Evolutionary conservation across 2,113 vertebrate species (phyloP).

Genomic region (Lepisosteus oculatus): DNA sequence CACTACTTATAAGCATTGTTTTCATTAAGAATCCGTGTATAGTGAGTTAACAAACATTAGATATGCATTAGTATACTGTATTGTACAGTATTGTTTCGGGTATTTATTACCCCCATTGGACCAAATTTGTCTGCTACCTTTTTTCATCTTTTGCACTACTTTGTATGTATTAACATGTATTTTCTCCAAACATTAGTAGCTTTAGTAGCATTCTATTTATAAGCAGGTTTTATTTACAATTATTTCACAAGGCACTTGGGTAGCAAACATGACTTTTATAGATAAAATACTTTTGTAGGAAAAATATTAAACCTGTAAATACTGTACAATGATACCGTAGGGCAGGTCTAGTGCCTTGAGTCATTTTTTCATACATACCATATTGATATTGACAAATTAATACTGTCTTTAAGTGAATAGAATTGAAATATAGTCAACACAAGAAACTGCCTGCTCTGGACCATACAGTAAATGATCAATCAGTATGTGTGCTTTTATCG

Average conservation of each 20-base stretch:
- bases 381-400: too few species aligned
- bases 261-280: slow-evolving; percentile 30
- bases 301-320: slow-evolving; percentile 41
- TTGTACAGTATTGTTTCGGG: slow-evolving; percentile 38
- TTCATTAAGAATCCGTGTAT: slow-evolving; percentile 14
- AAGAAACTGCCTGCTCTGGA: slow-evolving; percentile 14
- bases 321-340: slow-evolving; percentile 40
- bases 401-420: slow-evolving; percentile 5
- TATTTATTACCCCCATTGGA: slow-evolving; percentile 31
- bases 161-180: slow-evolving; percentile 11
- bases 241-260: slow-evolving; percentile 52
- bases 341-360: slow-evolving; percentile 22
- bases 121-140: slow-evolving; percentile 45
- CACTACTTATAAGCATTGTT: slow-evolving; percentile 30
- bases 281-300: slow-evolving; percentile 17
- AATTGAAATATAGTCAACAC: slow-evolving; percentile 11
- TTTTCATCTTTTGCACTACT: slow-evolving; percentile 50
- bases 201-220: slow-evolving; percentile 39
- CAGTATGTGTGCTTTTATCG: neutral
- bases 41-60: neutral
- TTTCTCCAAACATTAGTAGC: slow-evolving; percentile 28
- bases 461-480: slow-evolving; percentile 8
- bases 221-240: slow-evolving; percentile 37
- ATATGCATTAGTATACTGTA: slow-evolving; percentile 1
- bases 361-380: slow-evolving; percentile 1